Percentiles rank a stretch among this genome's conserved stretches.
These are phyloP conservation scores for Hyles euphorbiae DNA, from an alignment of 1,140 invertebrate genomes.

Conservation along the genomic window DNA sequence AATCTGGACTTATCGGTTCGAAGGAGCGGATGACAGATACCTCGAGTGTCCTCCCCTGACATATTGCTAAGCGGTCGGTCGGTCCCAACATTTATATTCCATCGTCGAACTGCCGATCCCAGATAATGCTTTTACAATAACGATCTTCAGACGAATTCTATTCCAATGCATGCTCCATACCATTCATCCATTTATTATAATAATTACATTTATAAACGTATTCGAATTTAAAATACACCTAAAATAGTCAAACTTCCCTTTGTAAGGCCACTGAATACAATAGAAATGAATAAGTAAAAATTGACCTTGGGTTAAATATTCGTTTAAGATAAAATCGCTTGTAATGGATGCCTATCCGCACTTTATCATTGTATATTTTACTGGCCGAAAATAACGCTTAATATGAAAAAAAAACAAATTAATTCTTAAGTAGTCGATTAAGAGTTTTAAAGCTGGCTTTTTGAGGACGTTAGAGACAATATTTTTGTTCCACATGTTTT, in stretches of 20 bases:
- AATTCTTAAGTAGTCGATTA: too few relatives aligned
- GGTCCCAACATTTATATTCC: slow-evolving; percentile 56
- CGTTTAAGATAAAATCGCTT: neutral
- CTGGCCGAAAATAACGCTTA: too few relatives aligned
- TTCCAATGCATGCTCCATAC: slow-evolving; percentile 45
- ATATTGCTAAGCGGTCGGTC: slow-evolving; percentile 49
- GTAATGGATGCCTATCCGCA: neutral
- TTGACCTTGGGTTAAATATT: slow-evolving; percentile 2
- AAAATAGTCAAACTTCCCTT: slow-evolving; percentile 7
- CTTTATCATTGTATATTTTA: too few relatives aligned
- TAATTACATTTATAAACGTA: slow-evolving; percentile 25
- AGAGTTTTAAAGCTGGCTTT: too few relatives aligned
- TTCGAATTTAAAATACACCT: slow-evolving; percentile 22
- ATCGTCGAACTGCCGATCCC: slow-evolving; percentile 43
- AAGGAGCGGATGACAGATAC: slow-evolving; percentile 22
- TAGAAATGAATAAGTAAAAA: neutral
- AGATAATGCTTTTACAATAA: slow-evolving; percentile 68
- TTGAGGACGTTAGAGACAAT: too few relatives aligned
- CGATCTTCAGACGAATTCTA: slow-evolving; percentile 49
- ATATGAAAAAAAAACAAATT: too few relatives aligned
- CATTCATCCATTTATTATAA: slow-evolving; percentile 34
- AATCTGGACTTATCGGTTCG: neutral
- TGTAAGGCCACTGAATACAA: slow-evolving; percentile 10
- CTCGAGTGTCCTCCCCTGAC: slow-evolving; percentile 37
- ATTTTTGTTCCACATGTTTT: too few relatives aligned